Base-by-base conservation (phyloP, 35 echinoderm and acorn worm genomes). In the Eucidaris tribuloides region DNA sequence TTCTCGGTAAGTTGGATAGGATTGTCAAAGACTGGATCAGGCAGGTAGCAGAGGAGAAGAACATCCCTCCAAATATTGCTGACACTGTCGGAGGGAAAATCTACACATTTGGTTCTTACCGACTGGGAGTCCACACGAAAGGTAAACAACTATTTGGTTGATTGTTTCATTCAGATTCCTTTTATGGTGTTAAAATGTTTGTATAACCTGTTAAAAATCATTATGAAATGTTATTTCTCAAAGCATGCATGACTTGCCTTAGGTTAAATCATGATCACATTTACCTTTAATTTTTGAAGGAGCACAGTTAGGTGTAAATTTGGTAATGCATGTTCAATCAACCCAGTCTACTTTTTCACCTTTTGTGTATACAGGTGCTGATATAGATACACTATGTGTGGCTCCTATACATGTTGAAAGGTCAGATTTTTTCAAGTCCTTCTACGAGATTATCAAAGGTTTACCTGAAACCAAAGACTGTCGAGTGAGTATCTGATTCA, bases 301-400 rank as follows among this genome's bases (percentile, higher is more conserved):
- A n/a, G n/a, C n/a, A n/a, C n/a, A n/a, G n/a, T n/a, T n/a, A n/a
- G n/a, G n/a, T n/a, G n/a, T n/a, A n/a, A n/a, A n/a, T n/a, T n/a
- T n/a, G n/a, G n/a, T n/a, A n/a, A n/a, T n/a, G n/a, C n/a, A n/a
- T n/a, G n/a, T n/a, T n/a, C n/a, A n/a, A n/a, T n/a, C n/a, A n/a
- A n/a, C n/a, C n/a, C n/a, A n/a, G n/a, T n/a, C n/a, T n/a, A n/a
- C n/a, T n/a, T n/a, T n/a, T n/a, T n/a, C n/a, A n/a, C n/a, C n/a
- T n/a, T n/a, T n/a, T n/a, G n/a, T n/a, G n/a, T n/a, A n/a, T n/a
- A 57, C 78, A 99, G 96, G 96, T 90, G 96, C 91, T 93, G 96
- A 99, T 93, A 99, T 99, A 82, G 96, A 99, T 90, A 90, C 96
- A 17, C 71, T 99, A 33, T 99, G 96, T 89, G 96, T 99, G 17